A percentile compares a stretch with the other conserved stretches of the same genome.
phyloP scores from a whole-genome alignment of 2,113 vertebrate species.

The Callorhinus ursinus region DNA sequence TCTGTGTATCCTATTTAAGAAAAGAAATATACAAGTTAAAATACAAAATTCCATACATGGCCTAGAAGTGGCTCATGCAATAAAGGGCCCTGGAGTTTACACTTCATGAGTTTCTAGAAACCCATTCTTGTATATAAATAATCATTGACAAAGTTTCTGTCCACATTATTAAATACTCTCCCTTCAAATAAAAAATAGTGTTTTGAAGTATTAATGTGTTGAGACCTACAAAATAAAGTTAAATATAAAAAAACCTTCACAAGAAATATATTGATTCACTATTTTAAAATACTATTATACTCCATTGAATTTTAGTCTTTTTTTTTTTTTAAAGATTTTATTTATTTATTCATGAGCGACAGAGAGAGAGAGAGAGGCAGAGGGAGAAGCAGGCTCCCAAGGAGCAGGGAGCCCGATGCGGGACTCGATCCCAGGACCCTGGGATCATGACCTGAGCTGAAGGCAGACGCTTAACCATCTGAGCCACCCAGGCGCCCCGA shows the following conservation, averaged over 20 bases:
- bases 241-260: not conserved
- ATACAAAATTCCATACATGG: not conserved
- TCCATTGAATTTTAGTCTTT: not conserved
- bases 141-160: not conserved
- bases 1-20: not conserved
- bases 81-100: not conserved
- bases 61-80: not conserved
- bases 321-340: too few species aligned
- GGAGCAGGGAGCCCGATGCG: too few species aligned
- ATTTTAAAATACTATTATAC: not conserved
- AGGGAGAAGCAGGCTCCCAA: too few species aligned
- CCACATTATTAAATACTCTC: not conserved
- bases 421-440: too few species aligned
- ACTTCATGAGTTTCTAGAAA: not conserved
- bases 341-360: too few species aligned
- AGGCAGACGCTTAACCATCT: too few species aligned
- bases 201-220: not conserved
- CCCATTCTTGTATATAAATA: not conserved
- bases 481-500: too few species aligned
- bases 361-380: too few species aligned
- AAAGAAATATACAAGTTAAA: not conserved
- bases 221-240: not conserved
- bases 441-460: too few species aligned
- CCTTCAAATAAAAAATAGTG: not conserved
- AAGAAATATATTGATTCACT: not conserved